phyloP scores from a whole-genome alignment of 92 coral and sea anemone genomes.

The Meandrina meandrites region DNA sequence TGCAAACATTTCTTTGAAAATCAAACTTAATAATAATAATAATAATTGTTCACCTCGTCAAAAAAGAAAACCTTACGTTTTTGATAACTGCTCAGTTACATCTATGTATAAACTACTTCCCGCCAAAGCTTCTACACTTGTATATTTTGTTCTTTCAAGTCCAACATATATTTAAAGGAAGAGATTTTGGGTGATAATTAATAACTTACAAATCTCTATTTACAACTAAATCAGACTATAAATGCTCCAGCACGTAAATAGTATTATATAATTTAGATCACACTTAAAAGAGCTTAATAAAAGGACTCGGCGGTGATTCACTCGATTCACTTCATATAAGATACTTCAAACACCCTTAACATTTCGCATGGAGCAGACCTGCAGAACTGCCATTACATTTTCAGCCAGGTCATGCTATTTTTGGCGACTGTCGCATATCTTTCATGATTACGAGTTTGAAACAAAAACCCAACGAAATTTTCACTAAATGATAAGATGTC shows the following conservation, averaged over 20 bases:
- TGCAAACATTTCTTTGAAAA: conserved; percentile 1
- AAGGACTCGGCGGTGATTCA: background rate
- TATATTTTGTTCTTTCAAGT: conserved; percentile 26
- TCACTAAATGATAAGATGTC: background rate
- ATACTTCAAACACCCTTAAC: background rate
- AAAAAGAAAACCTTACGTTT: background rate
- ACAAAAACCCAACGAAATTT: background rate
- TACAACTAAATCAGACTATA: conserved; percentile 36
- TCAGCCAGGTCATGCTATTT: background rate
- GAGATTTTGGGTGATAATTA: conserved; percentile 25
- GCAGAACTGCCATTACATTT: background rate
- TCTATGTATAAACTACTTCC: conserved; percentile 14
- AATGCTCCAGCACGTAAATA: conserved; percentile 4
- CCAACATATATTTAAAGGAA: conserved; percentile 7
- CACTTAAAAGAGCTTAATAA: conserved; percentile 23
- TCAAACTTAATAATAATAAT: conserved; percentile 7
- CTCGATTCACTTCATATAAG: background rate
- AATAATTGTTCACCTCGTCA: conserved; percentile 11
- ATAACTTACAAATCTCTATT: conserved; percentile 43
- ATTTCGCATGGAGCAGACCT: background rate
- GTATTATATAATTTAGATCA: background rate
- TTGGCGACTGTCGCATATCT: background rate
- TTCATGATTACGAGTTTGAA: background rate
- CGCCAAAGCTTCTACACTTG: conserved; percentile 1
- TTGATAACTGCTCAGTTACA: background rate